Evolutionary conservation across 2,888 invertebrate genomes (phyloP).

Genomic region (Ennomos quercinarius): DNA sequence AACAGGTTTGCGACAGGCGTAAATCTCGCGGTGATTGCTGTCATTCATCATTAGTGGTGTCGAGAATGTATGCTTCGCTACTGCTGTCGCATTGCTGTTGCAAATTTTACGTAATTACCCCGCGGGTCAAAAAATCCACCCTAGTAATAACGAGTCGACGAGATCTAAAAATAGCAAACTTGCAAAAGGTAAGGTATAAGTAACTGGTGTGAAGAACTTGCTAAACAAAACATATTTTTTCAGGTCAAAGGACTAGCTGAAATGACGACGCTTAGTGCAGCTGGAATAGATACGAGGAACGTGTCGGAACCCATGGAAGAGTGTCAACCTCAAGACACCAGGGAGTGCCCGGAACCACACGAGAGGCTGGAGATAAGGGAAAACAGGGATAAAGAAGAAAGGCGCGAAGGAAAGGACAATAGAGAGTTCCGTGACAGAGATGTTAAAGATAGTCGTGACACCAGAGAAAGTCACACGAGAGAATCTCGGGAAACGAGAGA

Average conservation of each 20-base stretch:
- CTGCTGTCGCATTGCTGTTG: too few species aligned
- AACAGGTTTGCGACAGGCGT: too few species aligned
- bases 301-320: conserved; percentile 82
- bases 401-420: conserved; percentile 66
- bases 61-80: too few species aligned
- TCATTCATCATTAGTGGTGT: too few species aligned
- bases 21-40: too few species aligned
- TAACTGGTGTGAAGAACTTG: too few species aligned
- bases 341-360: conserved; percentile 66
- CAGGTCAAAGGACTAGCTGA: conserved; percentile 95
- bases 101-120: too few species aligned
- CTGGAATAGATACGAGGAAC: conserved; percentile 82
- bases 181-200: too few species aligned
- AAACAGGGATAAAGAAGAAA: conserved; percentile 70
- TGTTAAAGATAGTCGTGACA: conserved; percentile 65
- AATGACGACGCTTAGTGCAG: conserved; percentile 93
- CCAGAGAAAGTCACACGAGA: conserved; percentile 63
- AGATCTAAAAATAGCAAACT: background rate
- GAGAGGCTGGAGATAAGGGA: conserved; percentile 70
- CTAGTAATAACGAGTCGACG: too few species aligned
- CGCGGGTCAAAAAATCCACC: too few species aligned
- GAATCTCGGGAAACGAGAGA: conserved; percentile 72
- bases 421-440: conserved; percentile 70
- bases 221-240: conserved; percentile 1
- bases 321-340: conserved; percentile 69